These are phyloP conservation scores for Orgyia antiqua DNA, from an alignment of 2,888 invertebrate genomes.

Conservation along the genomic window DNA sequence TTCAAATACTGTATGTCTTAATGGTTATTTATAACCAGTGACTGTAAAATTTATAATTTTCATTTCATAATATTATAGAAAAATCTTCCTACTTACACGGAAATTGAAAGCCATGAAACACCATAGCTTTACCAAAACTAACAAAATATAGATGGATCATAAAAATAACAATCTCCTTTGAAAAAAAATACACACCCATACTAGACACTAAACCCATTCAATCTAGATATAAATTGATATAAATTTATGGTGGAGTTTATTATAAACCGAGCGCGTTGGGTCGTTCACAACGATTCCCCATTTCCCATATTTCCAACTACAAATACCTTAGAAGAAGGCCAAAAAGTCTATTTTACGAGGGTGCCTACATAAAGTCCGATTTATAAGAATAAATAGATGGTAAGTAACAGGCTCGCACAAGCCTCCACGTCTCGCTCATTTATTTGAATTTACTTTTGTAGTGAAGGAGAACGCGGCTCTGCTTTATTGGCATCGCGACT, in stretches of 20 bases:
- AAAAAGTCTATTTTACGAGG: constrained; percentile 46
- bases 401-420: constrained; percentile 32
- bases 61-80: too few relatives aligned
- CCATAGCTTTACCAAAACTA: too few relatives aligned
- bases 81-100: too few relatives aligned
- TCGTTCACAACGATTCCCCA: constrained; percentile 20
- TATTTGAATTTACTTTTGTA: constrained; percentile 36
- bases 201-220: too few relatives aligned
- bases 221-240: constrained; percentile 8
- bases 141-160: too few relatives aligned
- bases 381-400: constrained; percentile 52
- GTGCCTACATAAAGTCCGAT: constrained; percentile 45
- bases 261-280: constrained; percentile 11
- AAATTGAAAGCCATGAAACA: too few relatives aligned
- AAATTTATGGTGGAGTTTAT: constrained; percentile 11
- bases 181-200: too few relatives aligned
- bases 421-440: constrained; percentile 27
- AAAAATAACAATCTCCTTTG: constrained; percentile 8
- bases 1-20: too few relatives aligned
- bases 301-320: constrained; percentile 29
- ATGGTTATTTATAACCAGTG: too few relatives aligned
- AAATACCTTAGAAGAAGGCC: constrained; percentile 30
- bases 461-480: constrained; percentile 12
- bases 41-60: too few relatives aligned
- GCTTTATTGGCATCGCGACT: constrained; percentile 18